Base-by-base conservation (phyloP, 1,140 invertebrate genomes). In the Pseudomyrmex cubaensis region DNA sequence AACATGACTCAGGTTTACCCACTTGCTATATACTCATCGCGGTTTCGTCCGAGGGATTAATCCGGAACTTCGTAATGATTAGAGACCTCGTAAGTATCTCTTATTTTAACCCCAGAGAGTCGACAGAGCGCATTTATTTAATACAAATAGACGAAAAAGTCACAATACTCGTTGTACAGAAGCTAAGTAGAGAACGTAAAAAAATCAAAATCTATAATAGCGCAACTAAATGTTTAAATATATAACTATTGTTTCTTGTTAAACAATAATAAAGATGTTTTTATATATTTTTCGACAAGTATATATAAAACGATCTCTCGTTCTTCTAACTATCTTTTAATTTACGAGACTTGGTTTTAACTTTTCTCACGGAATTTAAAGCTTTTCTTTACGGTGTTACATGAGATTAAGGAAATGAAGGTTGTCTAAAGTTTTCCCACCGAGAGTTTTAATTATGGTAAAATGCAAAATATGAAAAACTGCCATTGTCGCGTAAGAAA, bases 41-140 rank as follows among this genome's bases (percentile, higher is more conserved):
- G 20, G 15, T 48, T 48, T 61, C 54, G 15, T 15, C 54, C 35
- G 1, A 13, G 13, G 57, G 56, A 78, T 70, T 69, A 78, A 69
- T 20, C 48, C 52, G 15, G 69, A 25, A 7, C 52, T 46, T 20
- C 9, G 35, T 69, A 20, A 70, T 80, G 35, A 72, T 70, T 61
- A 20, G 3, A 2, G 2, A 35, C 35, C 15, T 54, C 15, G 20
- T 13, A 9, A 44, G 12, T 70, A 52, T 57, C 12, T 35, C 12
- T 12, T 50, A 22, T 50, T 35, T 57, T 10, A 25, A 48, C 7
- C 7, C 3, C 0, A 35, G 10, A 44, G 20, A 13, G 12, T 69
- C 57, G n/a, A 57, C 9, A 69, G 13, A 44, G 1, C 15, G 8
- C 25, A 25, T 25, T 25, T 35, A 35, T 48, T 25, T 2, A n/a